Percentiles rank a stretch among this genome's conserved stretches.
phyloP scores from a whole-genome alignment of 2,797 vertebrate genomes.

The Megalops cyprinoides region DNA sequence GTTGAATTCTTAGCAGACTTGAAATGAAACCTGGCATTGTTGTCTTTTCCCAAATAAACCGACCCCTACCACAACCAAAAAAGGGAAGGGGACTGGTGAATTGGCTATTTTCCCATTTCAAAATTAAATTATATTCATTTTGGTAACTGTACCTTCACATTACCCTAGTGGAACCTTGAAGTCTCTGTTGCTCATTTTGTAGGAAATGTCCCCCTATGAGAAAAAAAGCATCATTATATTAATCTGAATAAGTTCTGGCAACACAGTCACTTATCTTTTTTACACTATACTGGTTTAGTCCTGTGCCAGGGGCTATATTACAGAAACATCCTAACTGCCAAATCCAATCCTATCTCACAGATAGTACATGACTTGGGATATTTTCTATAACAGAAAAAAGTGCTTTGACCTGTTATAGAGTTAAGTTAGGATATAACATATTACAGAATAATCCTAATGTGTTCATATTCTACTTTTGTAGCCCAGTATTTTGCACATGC shows the following conservation, averaged over 20 bases:
- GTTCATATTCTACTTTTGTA: neutral
- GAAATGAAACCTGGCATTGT: constrained; percentile 40
- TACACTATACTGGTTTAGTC: neutral
- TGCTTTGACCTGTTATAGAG: neutral
- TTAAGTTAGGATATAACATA: neutral
- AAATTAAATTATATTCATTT: constrained; percentile 58
- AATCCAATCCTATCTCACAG: constrained; percentile 1
- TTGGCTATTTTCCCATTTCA: neutral
- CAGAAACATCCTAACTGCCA: constrained; percentile 2
- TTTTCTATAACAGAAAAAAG: neutral
- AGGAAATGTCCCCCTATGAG: neutral
- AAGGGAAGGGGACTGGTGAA: constrained; percentile 38
- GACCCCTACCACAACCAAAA: constrained; percentile 44
- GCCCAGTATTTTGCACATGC: neutral
- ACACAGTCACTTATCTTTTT: constrained; percentile 6
- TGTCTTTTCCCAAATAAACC: constrained; percentile 54
- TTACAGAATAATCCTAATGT: neutral
- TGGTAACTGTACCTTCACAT: constrained; percentile 66
- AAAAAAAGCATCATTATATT: neutral
- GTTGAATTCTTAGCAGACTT: constrained; percentile 37
- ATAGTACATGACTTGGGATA: neutral
- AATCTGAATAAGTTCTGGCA: constrained; percentile 6
- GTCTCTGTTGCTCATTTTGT: constrained; percentile 1
- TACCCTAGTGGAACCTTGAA: constrained; percentile 49
- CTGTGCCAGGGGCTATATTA: neutral